Evolutionary conservation across 2,888 invertebrate genomes (phyloP), one percentile per base, ranked within the genome.

Genomic region (Sesia apiformis): DNA sequence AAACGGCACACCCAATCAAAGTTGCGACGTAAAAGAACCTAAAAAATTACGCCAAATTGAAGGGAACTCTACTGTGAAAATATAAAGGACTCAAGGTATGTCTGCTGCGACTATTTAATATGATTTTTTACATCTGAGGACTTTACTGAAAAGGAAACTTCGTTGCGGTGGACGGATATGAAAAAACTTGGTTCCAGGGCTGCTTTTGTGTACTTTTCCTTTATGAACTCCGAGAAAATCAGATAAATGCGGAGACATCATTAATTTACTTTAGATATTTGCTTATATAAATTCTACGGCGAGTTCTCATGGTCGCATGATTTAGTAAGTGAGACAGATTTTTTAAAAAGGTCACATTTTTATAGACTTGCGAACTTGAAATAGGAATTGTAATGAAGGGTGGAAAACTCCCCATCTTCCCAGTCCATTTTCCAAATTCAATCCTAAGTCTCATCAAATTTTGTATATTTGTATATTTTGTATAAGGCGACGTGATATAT

Each of bases 1-100:
- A 61, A 58, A 62, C 65, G 64, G 63, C 64, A 63, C 62, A 58
- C 60, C 70, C 69, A 78, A 78, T 81, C 76, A 74, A 74, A 78
- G 70, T 72, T 73, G 66, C 65, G 58, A 60, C 58, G 64, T 60
- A 66, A 72, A 70, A 65, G 60, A 63, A 66, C 58, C 61, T 62
- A 64, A 68, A 68, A 61, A 55, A 61, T 57, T 52, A 55, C 63
- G 57, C 57, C 62, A 64, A 70, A 72, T 71, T 69, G 68, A 63
- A 70, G 58, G 56, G 53, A 58, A 58, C 46, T 46, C 46, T 7
- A 46, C 46, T 46, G 46, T 46, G n/a, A 46, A 46, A 46, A 23
- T 46, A 46, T 46, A 46, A 46, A 46, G 7, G 46, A 46, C 8
- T 23, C 8, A 7, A 46, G 46, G 46, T 46, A 46, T 46, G n/a